phyloP scores from a whole-genome alignment of 2,797 vertebrate genomes.

The Aldrovandia affinis region DNA sequence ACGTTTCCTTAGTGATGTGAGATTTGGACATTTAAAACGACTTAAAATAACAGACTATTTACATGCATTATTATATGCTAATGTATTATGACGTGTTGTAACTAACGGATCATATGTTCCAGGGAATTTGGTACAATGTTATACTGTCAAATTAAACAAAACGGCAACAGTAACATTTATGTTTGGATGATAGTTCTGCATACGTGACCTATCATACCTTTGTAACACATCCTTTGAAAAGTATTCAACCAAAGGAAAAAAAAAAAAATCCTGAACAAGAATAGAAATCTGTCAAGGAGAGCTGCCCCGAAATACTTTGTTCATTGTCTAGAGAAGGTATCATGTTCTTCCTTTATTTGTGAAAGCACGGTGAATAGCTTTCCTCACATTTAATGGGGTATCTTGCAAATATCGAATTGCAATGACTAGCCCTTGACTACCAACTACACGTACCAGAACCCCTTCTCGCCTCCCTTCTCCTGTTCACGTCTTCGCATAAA shows the following conservation, averaged over 20 bases:
- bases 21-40: neutral
- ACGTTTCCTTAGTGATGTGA: too few relatives aligned
- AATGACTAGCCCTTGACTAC: neutral
- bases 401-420: neutral
- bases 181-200: too few relatives aligned
- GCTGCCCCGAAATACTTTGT: neutral
- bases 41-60: neutral
- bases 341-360: constrained; percentile 7
- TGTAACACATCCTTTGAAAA: neutral
- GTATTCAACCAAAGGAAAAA: too few relatives aligned
- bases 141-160: neutral
- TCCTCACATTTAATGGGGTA: neutral
- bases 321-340: neutral
- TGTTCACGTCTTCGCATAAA: constrained; percentile 43
- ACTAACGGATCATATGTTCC: neutral
- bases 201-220: neutral
- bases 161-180: neutral
- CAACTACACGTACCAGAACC: constrained; percentile 24
- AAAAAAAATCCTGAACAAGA: too few relatives aligned
- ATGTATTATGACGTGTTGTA: neutral
- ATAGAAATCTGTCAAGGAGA: neutral
- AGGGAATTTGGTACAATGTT: neutral
- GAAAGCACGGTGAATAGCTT: neutral
- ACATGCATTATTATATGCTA: neutral
- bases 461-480: neutral